Base-by-base conservation (phyloP, 2,888 invertebrate species). In the Nemotelus nigrinus region DNA sequence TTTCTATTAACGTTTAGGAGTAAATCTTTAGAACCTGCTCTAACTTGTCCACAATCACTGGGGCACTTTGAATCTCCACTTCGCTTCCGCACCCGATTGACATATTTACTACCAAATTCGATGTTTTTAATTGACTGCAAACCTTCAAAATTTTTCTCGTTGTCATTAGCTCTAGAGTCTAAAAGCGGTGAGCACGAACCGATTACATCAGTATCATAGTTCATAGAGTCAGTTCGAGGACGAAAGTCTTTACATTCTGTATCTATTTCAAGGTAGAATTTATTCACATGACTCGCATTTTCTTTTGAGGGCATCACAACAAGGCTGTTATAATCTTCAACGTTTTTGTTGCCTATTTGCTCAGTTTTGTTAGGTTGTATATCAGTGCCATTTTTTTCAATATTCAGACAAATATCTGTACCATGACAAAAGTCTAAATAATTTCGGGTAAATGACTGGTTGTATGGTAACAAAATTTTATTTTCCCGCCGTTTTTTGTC, bases 351-450 rank as follows among this genome's bases (percentile, higher is more conserved):
- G 83, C 94, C 95, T 0, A 93, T 92, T 84, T 94, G 94, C 87
- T 95, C 95, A 0, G 93, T 94, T 82, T 95, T 95, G 3, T 95
- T 94, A 85, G 95, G 94, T 1, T 94, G 91, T 78, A 93, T 93
- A 86, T 94, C 93, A 41, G 50, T 70, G 76, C 81, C 70, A 80
- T 83, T 85, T 64, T 82, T 83, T 44, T 83, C 83, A 81, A 83
- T 82, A 78, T 90, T 90, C 0, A 92, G 91, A 82, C 92, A 93
- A 25, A 93, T 86, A 84, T 92, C 93, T 47, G 92, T 87, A 84
- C 93, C 93, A 58, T 92, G 92, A 25, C 25, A 25, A 25, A 25
- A 25, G 25, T 25, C 25, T 25, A 25, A 25, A 25, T 25, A 25
- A 80, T 93, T 93, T 6, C 93, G 88, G 2, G 92, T 92, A 77